phyloP scores from a whole-genome alignment of 2,797 vertebrate species.

The Falco columbarius region DNA sequence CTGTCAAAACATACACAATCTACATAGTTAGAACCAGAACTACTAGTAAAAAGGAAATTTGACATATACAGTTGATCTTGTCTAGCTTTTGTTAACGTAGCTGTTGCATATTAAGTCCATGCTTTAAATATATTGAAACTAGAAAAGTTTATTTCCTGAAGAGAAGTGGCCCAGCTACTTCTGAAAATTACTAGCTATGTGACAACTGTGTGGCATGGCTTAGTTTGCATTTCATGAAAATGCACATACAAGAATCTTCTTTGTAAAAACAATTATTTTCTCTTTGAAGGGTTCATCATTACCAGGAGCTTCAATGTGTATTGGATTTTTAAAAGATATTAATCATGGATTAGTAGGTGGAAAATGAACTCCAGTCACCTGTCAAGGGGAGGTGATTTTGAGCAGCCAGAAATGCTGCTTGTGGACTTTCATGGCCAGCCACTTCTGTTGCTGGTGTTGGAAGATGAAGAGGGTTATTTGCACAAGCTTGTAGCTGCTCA shows the following conservation, averaged over 20 bases:
- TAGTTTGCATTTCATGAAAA: background rate
- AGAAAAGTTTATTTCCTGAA: background rate
- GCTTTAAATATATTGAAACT: background rate
- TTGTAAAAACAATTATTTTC: background rate
- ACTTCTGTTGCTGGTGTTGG: slow-evolving; percentile 47
- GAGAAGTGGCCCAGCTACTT: background rate
- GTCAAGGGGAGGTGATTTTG: background rate
- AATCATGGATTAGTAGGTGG: background rate
- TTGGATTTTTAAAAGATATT: background rate
- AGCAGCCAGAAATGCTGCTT: slow-evolving; percentile 37
- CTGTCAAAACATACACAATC: background rate
- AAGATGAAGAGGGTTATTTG: slow-evolving; percentile 62
- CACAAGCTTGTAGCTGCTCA: slow-evolving; percentile 48
- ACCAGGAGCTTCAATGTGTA: background rate
- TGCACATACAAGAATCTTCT: background rate
- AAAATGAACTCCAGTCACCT: background rate
- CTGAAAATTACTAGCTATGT: background rate
- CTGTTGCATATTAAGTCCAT: background rate
- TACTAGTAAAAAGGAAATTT: background rate
- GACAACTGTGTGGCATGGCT: background rate
- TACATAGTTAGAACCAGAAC: background rate
- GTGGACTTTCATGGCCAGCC: slow-evolving; percentile 36
- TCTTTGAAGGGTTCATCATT: background rate
- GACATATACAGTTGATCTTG: background rate
- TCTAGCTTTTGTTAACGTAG: background rate